Evolutionary conservation across 1,140 invertebrate genomes (phyloP).

Genomic region (Chironomus striatipennis): DNA sequence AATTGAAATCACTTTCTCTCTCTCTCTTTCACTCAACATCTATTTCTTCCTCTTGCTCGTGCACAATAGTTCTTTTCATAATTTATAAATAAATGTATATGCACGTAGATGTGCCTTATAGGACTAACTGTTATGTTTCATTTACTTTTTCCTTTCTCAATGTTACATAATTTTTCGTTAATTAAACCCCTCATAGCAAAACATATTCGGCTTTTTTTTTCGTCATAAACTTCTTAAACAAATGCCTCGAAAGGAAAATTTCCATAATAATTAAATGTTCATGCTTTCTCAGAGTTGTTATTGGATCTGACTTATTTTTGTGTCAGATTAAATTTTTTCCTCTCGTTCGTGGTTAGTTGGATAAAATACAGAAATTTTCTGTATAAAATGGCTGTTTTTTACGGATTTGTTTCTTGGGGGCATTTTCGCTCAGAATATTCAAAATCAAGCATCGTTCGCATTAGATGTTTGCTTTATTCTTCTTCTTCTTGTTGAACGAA

Average conservation of each 20-base stretch:
- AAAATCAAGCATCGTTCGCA: too few relatives aligned
- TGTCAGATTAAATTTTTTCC: too few relatives aligned
- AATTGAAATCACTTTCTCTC: slow-evolving; percentile 1
- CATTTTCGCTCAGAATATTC: too few relatives aligned
- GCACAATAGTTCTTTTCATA: background rate
- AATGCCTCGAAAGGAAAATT: background rate
- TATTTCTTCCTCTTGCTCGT: background rate
- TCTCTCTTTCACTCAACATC: background rate
- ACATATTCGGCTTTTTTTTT: background rate
- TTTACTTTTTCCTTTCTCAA: background rate
- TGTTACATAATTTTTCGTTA: background rate
- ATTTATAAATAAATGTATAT: background rate
- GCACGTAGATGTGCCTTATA: background rate
- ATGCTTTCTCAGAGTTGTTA: background rate
- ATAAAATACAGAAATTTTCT: too few relatives aligned
- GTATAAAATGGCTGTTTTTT: too few relatives aligned
- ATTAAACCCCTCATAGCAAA: background rate
- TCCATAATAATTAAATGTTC: background rate
- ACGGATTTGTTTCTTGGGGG: too few relatives aligned
- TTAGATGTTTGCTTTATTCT: too few relatives aligned
- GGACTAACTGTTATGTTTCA: background rate
- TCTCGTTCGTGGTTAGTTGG: too few relatives aligned
- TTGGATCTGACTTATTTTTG: background rate
- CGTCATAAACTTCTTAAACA: background rate
- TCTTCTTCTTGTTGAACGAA: too few relatives aligned